Conservation (phyloP, 2,888 invertebrate genomes). For the Polymixis lichenea region DNA sequence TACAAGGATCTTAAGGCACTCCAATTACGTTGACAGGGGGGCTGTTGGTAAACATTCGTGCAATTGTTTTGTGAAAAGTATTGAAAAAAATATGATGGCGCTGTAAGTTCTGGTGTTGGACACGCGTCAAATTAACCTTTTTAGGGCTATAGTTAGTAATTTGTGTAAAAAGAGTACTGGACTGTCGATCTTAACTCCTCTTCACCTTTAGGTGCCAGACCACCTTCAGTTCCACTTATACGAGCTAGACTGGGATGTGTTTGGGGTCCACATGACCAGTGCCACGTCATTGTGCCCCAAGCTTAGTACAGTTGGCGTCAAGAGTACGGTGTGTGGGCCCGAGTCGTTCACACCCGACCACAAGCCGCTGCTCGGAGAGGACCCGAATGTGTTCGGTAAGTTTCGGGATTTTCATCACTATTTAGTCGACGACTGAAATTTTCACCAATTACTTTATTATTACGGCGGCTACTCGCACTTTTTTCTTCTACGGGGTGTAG, state of each 20-base stretch:
- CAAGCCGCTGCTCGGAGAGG: conserved; percentile 95
- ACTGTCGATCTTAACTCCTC: background rate
- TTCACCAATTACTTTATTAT: background rate
- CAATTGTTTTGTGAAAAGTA: background rate
- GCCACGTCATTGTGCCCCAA: conserved; percentile 94
- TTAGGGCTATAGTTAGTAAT: background rate
- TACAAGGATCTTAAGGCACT: background rate
- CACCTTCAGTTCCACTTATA: conserved; percentile 96
- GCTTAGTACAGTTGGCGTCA: conserved; percentile 94
- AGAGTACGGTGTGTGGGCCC: conserved; percentile 96
- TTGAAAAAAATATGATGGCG: background rate
- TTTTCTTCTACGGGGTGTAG: background rate
- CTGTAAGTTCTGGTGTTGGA: background rate
- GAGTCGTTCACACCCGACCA: conserved; percentile 98
- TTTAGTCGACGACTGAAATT: background rate
- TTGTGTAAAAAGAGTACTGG: background rate
- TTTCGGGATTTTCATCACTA: background rate
- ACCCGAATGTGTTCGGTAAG: conserved; percentile 91
- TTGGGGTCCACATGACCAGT: conserved; percentile 93
- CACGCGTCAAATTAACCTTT: background rate
- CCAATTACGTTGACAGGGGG: background rate
- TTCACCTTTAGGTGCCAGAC: conserved; percentile 90
- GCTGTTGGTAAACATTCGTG: background rate
- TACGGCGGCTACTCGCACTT: background rate
- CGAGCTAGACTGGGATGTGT: conserved; percentile 96